A percentile compares a stretch with the other conserved stretches of the same genome.
These are phyloP conservation scores for Lanistes nyassanus DNA, from an alignment of 1,140 invertebrate species.

Conservation along the genomic window DNA sequence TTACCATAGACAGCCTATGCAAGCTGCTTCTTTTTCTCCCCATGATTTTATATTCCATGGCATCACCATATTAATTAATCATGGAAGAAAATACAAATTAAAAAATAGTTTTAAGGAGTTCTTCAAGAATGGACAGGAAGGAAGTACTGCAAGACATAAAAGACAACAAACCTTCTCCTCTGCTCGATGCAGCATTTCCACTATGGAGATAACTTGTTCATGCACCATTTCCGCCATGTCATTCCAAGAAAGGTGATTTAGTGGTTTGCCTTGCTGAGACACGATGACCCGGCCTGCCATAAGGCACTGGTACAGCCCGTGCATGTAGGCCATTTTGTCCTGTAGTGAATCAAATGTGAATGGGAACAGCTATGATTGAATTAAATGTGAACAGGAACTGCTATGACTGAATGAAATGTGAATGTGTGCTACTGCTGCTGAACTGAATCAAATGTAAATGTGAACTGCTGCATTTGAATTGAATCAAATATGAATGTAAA, in stretches of 20 bases:
- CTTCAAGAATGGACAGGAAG: too few species aligned
- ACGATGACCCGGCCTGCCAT: constrained; percentile 46
- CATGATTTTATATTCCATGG: too few species aligned
- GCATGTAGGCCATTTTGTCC: constrained; percentile 58
- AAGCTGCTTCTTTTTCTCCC: not conserved
- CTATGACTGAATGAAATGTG: too few species aligned
- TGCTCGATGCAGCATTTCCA: constrained; percentile 48
- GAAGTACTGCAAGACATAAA: not conserved
- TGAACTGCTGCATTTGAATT: too few species aligned
- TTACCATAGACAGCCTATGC: not conserved
- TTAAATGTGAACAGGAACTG: too few species aligned
- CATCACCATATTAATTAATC: not conserved
- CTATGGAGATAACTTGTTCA: constrained; percentile 53
- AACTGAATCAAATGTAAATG: not conserved
- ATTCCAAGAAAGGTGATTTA: constrained; percentile 50
- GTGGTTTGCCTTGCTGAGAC: constrained; percentile 38
- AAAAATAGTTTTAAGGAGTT: too few species aligned
- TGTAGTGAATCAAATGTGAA: constrained; percentile 25
- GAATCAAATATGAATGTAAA: too few species aligned
- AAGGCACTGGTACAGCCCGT: constrained; percentile 59
- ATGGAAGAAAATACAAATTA: not conserved
- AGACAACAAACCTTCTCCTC: constrained; percentile 58
- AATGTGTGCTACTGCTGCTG: too few species aligned
- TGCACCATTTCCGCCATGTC: constrained; percentile 57
- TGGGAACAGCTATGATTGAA: too few species aligned